phyloP scores from a whole-genome alignment of 2,113 vertebrate genomes.

The Burhinus oedicnemus region DNA sequence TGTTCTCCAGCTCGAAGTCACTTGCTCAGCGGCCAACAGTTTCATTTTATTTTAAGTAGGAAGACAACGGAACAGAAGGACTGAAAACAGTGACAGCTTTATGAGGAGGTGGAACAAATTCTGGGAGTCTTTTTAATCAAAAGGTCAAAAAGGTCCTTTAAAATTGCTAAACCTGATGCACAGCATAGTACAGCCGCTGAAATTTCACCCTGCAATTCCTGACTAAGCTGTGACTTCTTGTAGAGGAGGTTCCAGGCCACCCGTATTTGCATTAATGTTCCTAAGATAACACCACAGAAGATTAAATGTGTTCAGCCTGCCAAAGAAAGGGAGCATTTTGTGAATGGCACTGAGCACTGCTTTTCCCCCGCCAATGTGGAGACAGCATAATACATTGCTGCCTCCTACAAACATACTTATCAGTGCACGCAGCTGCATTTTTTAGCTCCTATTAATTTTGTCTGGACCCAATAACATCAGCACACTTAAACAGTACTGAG shows the following conservation, averaged over 20 bases:
- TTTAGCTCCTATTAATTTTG: background rate
- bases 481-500: background rate
- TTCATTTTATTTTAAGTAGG: constrained; percentile 17
- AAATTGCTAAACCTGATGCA: background rate
- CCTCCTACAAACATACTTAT: background rate
- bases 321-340: background rate
- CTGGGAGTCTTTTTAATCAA: constrained; percentile 26
- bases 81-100: constrained; percentile 37
- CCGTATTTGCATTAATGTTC: background rate
- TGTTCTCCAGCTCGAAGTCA: background rate
- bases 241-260: background rate
- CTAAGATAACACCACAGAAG: background rate
- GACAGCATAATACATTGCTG: background rate
- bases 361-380: background rate
- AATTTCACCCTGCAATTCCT: constrained; percentile 6
- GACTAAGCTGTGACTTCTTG: background rate
- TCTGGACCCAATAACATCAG: background rate
- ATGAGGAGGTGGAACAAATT: constrained; percentile 46
- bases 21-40: background rate
- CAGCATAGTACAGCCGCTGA: background rate
- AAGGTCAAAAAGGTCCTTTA: constrained; percentile 29
- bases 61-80: background rate
- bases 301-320: background rate
- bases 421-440: background rate
- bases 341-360: background rate